phyloP scores from a whole-genome alignment of 1,140 invertebrate genomes.

The Globodera rostochiensis region DNA sequence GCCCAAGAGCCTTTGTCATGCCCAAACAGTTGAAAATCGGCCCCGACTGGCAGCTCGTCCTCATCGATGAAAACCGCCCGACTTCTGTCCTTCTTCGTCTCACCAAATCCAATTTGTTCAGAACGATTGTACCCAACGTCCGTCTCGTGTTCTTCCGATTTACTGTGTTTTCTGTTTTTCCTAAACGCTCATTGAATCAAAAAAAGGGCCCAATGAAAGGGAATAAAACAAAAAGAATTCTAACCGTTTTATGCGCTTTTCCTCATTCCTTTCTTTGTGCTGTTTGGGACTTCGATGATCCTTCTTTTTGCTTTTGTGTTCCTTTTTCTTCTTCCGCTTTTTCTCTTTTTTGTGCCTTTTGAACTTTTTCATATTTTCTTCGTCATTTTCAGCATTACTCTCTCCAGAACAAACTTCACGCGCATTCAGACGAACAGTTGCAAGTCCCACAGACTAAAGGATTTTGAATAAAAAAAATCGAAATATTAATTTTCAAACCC shows the following conservation, averaged over 20 bases:
- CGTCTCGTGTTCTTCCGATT: background rate
- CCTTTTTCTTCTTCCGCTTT: conserved; percentile 18
- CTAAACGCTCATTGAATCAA: background rate
- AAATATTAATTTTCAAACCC: background rate
- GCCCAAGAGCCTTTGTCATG: background rate
- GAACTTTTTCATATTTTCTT: conserved; percentile 1
- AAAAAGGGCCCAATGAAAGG: background rate
- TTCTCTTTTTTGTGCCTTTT: conserved; percentile 23
- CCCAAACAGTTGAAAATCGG: background rate
- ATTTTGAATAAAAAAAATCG: background rate
- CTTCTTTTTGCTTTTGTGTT: conserved; percentile 8
- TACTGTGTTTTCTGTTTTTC: background rate
- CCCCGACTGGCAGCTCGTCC: background rate
- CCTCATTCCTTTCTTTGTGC: background rate
- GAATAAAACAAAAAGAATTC: background rate
- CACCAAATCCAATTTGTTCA: background rate
- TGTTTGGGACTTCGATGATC: background rate
- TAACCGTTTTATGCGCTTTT: background rate
- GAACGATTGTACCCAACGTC: background rate
- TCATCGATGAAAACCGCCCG: background rate
- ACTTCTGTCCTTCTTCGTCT: background rate
- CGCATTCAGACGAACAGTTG: background rate
- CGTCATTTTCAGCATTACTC: background rate
- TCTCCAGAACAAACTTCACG: background rate
- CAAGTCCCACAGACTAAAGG: background rate